phyloP scores from a whole-genome alignment of 2,888 invertebrate species.

The Xylota segnis region DNA sequence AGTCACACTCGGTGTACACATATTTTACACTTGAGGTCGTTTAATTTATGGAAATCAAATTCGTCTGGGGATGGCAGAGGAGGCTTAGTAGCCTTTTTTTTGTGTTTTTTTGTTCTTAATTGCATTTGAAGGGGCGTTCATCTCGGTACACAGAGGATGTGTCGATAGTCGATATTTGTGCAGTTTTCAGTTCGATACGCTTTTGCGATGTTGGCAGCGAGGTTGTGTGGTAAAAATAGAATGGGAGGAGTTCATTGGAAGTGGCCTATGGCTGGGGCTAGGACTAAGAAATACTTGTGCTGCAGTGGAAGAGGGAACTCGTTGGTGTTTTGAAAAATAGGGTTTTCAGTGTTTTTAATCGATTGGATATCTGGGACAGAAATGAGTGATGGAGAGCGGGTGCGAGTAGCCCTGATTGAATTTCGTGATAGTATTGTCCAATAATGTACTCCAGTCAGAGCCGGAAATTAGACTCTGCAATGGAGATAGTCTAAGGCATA shows the following conservation, averaged over 20 bases:
- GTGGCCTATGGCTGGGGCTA: neutral
- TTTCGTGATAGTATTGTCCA: too few species aligned
- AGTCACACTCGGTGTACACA: slow-evolving; percentile 37
- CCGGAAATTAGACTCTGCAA: too few species aligned
- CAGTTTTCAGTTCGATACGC: slow-evolving; percentile 37
- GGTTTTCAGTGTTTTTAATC: too few species aligned
- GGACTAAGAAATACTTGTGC: neutral
- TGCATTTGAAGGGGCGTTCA: slow-evolving; percentile 67
- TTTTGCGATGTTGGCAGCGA: slow-evolving; percentile 11
- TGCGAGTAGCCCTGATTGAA: too few species aligned
- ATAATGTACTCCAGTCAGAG: too few species aligned
- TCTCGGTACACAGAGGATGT: slow-evolving; percentile 41
- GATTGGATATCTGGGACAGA: too few species aligned
- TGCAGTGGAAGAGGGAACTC: neutral
- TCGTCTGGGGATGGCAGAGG: slow-evolving; percentile 57
- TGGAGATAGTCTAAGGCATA: too few species aligned
- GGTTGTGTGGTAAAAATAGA: slow-evolving; percentile 37
- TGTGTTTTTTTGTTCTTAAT: slow-evolving; percentile 45
- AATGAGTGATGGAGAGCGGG: too few species aligned
- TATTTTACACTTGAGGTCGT: slow-evolving; percentile 29
- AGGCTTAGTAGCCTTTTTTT: slow-evolving; percentile 26
- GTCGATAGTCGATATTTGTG: slow-evolving; percentile 27
- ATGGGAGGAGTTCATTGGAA: neutral
- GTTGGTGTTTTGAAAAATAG: neutral
- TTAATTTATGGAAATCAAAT: slow-evolving; percentile 73